phyloP scores from a whole-genome alignment of 2,113 vertebrate species.

The Morone saxatilis region DNA sequence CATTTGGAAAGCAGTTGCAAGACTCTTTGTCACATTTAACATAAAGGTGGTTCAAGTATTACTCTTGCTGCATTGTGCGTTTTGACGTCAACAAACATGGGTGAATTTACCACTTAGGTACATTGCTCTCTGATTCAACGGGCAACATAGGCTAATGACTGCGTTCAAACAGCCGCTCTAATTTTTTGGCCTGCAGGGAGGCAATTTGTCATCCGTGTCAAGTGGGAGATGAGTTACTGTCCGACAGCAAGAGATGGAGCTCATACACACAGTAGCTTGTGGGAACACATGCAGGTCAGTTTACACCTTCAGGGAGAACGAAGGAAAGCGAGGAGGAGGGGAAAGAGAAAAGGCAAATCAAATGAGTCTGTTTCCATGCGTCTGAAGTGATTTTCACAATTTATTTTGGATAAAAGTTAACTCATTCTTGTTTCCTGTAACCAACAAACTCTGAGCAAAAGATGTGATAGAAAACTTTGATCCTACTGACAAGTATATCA shows the following conservation, averaged over 20 bases:
- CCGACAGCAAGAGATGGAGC: conserved; percentile 24
- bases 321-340: neutral
- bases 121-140: neutral
- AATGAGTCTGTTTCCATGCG: neutral
- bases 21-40: neutral
- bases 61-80: neutral
- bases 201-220: conserved; percentile 64
- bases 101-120: neutral
- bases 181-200: conserved; percentile 30
- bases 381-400: neutral
- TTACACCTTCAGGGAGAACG: conserved; percentile 38
- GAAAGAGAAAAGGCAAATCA: neutral
- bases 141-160: neutral
- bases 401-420: neutral
- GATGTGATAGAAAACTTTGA: neutral
- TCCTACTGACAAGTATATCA: neutral
- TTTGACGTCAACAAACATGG: neutral
- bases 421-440: neutral
- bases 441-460: neutral
- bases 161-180: neutral
- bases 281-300: conserved; percentile 26
- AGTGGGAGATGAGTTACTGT: conserved; percentile 46
- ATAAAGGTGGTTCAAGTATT: neutral
- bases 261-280: conserved; percentile 10
- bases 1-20: neutral